Conservation (phyloP, 2,113 vertebrate species). For the Podilymbus podiceps region DNA sequence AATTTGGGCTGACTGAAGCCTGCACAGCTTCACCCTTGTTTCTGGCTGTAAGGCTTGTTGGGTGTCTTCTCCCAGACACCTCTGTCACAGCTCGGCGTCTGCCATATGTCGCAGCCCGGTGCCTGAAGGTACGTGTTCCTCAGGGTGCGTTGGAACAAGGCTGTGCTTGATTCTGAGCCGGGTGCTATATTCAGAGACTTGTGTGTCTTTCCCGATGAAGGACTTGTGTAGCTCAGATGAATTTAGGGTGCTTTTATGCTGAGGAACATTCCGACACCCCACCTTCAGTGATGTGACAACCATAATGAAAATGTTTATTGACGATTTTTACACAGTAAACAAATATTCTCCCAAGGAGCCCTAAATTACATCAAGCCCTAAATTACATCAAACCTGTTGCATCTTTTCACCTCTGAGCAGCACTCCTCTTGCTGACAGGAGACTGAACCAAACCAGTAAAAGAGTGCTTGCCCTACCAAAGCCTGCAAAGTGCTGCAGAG, state of each 20-base stretch:
- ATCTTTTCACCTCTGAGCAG: not conserved
- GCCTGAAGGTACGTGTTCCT: not conserved
- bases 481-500: not conserved
- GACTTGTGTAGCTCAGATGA: not conserved
- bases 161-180: not conserved
- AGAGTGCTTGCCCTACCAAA: not conserved
- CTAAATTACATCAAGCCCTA: not conserved
- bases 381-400: not conserved
- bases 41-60: not conserved
- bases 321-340: not conserved
- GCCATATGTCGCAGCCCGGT: accelerated
- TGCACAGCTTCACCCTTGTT: accelerated
- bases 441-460: not conserved
- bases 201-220: accelerated
- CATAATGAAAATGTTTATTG: not conserved
- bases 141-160: not conserved
- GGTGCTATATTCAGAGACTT: too few species aligned
- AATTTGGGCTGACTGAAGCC: accelerated
- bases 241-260: not conserved
- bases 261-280: not conserved
- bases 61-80: not conserved
- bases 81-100: not conserved
- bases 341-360: not conserved
- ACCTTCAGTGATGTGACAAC: not conserved
- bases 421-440: not conserved